phyloP scores from a whole-genome alignment of 2,113 vertebrate genomes.

The Scopus umbretta region DNA sequence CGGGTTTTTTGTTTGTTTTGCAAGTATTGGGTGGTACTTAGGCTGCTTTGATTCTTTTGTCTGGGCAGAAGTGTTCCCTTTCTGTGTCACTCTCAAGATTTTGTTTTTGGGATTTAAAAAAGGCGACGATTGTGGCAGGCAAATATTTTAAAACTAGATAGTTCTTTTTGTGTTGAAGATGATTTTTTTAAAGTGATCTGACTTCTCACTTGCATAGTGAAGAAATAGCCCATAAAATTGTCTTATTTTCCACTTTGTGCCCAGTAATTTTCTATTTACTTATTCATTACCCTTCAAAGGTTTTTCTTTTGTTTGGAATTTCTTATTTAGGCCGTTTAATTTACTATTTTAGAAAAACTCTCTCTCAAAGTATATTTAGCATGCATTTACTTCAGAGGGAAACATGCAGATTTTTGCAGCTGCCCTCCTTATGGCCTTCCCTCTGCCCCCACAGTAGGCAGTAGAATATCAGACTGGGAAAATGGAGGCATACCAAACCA shows the following conservation, averaged over 20 bases:
- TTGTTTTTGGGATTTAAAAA: neutral
- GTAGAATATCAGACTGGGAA: slow-evolving; percentile 34
- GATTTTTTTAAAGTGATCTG: neutral
- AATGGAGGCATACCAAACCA: slow-evolving; percentile 16
- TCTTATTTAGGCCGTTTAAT: slow-evolving; percentile 38
- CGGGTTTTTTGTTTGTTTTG: neutral
- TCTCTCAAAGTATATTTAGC: slow-evolving; percentile 47
- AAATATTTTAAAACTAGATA: neutral
- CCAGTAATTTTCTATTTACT: neutral
- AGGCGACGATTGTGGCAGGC: neutral
- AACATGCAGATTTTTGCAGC: slow-evolving; percentile 61
- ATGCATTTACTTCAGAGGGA: slow-evolving; percentile 37
- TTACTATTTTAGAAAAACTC: slow-evolving; percentile 36
- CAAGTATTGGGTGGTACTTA: neutral
- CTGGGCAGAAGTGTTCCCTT: neutral
- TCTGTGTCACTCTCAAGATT: neutral
- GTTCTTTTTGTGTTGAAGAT: neutral
- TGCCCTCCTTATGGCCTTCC: slow-evolving; percentile 57
- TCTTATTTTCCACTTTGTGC: neutral
- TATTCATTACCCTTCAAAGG: neutral
- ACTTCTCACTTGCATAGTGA: neutral
- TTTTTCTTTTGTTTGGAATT: slow-evolving; percentile 41
- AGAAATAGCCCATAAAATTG: neutral
- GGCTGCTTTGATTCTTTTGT: neutral
- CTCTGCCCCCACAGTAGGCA: slow-evolving; percentile 62